A percentile compares a stretch with the other conserved stretches of the same genome.
These are phyloP conservation scores for Linepithema humile DNA, from an alignment of 1,140 invertebrate species.

Conservation along the genomic window DNA sequence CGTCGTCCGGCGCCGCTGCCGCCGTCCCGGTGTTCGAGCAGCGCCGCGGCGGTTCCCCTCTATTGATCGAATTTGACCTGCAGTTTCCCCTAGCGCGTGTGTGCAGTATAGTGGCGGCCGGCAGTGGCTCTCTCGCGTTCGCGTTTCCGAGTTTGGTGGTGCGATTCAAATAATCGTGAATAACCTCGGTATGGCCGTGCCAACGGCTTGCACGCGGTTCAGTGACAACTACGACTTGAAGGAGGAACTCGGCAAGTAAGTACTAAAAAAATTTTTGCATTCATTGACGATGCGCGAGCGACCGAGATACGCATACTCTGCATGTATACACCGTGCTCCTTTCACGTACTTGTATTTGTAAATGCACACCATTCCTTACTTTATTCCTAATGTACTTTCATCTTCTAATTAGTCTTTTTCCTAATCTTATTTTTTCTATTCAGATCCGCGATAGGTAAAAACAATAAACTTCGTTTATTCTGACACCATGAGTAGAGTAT, in stretches of 20 bases:
- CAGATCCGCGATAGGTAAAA: background rate
- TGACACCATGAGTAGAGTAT: background rate
- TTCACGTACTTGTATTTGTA: background rate
- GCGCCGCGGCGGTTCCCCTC: constrained; percentile 76
- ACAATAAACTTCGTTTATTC: background rate
- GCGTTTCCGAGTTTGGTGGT: constrained; percentile 62
- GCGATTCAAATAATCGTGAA: constrained; percentile 65
- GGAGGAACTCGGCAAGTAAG: constrained; percentile 99
- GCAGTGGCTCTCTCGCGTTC: constrained; percentile 66
- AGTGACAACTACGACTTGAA: constrained; percentile 99
- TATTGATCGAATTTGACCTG: constrained; percentile 83
- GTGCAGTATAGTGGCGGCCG: constrained; percentile 72
- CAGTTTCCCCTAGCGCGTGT: constrained; percentile 78
- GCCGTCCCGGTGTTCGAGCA: constrained; percentile 66
- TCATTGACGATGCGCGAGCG: background rate
- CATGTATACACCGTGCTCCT: background rate
- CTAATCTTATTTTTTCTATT: background rate
- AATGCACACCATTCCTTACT: background rate
- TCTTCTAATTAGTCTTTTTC: background rate
- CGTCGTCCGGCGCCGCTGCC: constrained; percentile 22
- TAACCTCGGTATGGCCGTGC: constrained; percentile 86
- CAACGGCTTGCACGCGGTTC: constrained; percentile 94
- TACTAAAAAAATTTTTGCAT: constrained; percentile 78
- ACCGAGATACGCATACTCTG: background rate
- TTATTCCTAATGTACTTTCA: background rate